These are phyloP conservation scores for Laothoe populi DNA, from an alignment of 2,888 invertebrate species.

Conservation along the genomic window DNA sequence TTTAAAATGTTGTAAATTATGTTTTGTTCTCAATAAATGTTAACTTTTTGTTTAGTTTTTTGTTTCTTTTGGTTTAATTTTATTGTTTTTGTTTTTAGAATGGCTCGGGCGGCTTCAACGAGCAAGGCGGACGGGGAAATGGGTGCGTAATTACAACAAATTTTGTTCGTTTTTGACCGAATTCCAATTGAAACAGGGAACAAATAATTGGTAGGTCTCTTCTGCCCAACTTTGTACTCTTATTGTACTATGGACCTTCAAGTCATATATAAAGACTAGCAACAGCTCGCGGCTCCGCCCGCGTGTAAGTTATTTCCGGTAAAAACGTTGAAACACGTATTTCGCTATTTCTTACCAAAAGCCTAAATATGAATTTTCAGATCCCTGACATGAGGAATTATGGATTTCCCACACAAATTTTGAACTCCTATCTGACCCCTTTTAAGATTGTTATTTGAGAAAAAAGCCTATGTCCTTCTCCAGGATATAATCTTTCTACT, in stretches of 20 bases:
- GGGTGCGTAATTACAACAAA: constrained; percentile 87
- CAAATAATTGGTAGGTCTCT: not conserved
- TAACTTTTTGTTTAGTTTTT: constrained; percentile 63
- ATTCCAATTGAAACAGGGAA: not conserved
- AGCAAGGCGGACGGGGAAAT: constrained; percentile 91
- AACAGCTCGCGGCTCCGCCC: too few relatives aligned
- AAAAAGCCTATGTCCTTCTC: too few relatives aligned
- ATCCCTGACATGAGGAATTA: too few relatives aligned
- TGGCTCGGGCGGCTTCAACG: constrained; percentile 91
- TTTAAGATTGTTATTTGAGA: too few relatives aligned
- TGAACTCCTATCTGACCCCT: too few relatives aligned
- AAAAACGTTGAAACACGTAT: too few relatives aligned
- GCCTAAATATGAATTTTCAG: too few relatives aligned
- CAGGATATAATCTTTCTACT: too few relatives aligned
- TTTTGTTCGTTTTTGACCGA: not conserved
- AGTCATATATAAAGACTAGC: not conserved
- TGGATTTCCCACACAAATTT: too few relatives aligned
- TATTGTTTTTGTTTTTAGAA: constrained; percentile 91
- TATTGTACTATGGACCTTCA: not conserved
- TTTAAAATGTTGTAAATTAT: constrained; percentile 42
- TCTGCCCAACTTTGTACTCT: not conserved
- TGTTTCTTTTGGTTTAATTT: constrained; percentile 65
- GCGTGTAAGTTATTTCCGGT: too few relatives aligned
- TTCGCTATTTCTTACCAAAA: too few relatives aligned
- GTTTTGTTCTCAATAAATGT: constrained; percentile 55